These are phyloP conservation scores for Petrocephalus sullivani DNA, from an alignment of 2,797 vertebrate genomes.

Conservation along the genomic window DNA sequence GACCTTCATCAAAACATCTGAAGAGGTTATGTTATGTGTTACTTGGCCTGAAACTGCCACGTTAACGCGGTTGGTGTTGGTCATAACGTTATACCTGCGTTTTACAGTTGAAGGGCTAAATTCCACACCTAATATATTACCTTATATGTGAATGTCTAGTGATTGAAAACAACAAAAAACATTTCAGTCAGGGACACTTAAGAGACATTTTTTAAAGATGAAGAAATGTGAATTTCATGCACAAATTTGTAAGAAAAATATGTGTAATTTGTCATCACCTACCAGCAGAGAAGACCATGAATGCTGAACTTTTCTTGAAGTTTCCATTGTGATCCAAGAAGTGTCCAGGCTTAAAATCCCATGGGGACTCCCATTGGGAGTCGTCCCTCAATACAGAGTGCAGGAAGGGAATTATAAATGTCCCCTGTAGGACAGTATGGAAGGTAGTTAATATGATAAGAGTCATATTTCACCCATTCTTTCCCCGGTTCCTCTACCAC, in stretches of 20 bases:
- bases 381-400: slow-evolving; percentile 59
- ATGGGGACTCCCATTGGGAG: slow-evolving; percentile 50
- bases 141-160: not conserved
- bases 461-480: not conserved
- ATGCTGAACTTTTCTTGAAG: slow-evolving; percentile 60
- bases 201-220: not conserved
- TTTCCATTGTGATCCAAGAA: slow-evolving; percentile 58
- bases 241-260: not conserved
- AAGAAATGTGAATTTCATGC: not conserved
- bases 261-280: not conserved
- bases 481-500: not conserved
- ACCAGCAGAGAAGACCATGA: slow-evolving; percentile 61
- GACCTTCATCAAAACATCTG: not conserved
- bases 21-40: not conserved
- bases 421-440: slow-evolving; percentile 38
- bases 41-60: not conserved
- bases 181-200: not conserved
- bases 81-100: not conserved
- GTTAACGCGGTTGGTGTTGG: not conserved
- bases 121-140: not conserved
- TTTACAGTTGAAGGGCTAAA: not conserved
- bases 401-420: slow-evolving; percentile 54
- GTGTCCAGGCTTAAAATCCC: slow-evolving; percentile 56
- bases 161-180: not conserved
- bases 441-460: not conserved